Evolutionary conservation across 2,113 vertebrate species (phyloP), one percentile per base, ranked within the genome.

Genomic region (Labeo catla): DNA sequence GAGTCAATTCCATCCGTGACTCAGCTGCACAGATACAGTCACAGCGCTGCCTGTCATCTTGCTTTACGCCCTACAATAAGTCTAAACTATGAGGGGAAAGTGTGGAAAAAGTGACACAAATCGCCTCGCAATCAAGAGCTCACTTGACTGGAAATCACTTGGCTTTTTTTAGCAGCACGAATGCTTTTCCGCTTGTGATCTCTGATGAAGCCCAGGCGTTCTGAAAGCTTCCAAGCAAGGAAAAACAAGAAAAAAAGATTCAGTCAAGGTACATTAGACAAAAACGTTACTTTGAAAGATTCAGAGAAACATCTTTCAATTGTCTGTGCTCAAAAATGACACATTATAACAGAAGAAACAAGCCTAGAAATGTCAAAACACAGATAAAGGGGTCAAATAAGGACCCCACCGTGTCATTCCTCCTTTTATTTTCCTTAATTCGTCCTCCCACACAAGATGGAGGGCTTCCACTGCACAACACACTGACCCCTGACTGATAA

Each of bases 401-500:
- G 50, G 15, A 57, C 3, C 15, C 28, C 16, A 13, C 36, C 4
- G 3, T 21, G 2, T 36, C 6, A 7, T 59, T 59, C 76, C 39
- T 39, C 34, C 34, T n/a, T 19, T 49, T 76, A 13, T 34, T 34
- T 34, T 39, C 39, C 19, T 50, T 19, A 34, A 16, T 49, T 68
- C 16, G 11, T 68, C 63, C 5, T 52, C 45, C 15, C 2, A 52
- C 23, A 52, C 9, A 82, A 66, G 3, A 82, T 66, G 21, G 34
- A 23, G 47, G 54, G n/a, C 16, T 57, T 80, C 34, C 59, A 49
- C 43, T 7, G 15, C 73, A 83, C 34, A 61, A 81, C 43, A 66
- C 4, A 8, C 81, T 36, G 84, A 86, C 89, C 86, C 87, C 23
- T 8, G 74, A 54, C 23, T 79, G 28, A 49, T 86, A 88, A 78